phyloP scores from a whole-genome alignment of 2,888 invertebrate genomes.

The Callosobruchus maculatus region DNA sequence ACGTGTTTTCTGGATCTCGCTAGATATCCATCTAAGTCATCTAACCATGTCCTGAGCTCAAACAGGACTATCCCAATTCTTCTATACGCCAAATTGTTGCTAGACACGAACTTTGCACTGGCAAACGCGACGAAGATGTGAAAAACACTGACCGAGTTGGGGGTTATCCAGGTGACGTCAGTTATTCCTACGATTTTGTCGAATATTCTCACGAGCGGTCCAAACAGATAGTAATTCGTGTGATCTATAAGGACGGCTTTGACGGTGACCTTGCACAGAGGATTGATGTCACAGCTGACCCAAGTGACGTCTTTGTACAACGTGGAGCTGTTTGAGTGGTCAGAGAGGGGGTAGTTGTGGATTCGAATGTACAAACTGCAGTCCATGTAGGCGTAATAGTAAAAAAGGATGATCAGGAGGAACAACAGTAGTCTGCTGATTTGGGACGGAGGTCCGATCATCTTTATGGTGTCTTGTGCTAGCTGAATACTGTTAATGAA shows the following conservation, averaged over 20 bases:
- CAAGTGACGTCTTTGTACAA: conserved; percentile 56
- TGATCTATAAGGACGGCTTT: conserved; percentile 82
- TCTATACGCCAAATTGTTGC: conserved; percentile 66
- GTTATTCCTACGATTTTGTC: conserved; percentile 58
- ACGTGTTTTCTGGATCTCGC: conserved; percentile 74
- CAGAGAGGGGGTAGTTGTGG: conserved; percentile 63
- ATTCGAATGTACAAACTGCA: conserved; percentile 67
- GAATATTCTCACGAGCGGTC: conserved; percentile 71
- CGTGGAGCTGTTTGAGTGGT: conserved; percentile 31
- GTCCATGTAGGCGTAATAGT: conserved; percentile 73
- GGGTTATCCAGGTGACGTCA: conserved; percentile 60
- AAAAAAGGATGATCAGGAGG: conserved; percentile 55
- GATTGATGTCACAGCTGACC: conserved; percentile 70
- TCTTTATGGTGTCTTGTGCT: conserved; percentile 37
- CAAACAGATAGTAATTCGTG: conserved; percentile 78
- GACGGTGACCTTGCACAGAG: conserved; percentile 75
- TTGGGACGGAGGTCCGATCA: conserved; percentile 72
- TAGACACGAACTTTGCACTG: conserved; percentile 72
- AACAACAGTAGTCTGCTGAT: conserved; percentile 65
- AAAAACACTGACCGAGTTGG: conserved; percentile 78
- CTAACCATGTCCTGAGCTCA: conserved; percentile 77
- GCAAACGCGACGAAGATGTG: conserved; percentile 74
- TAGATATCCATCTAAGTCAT: conserved; percentile 83
- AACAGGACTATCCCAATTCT: conserved; percentile 74
- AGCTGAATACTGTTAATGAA: background rate